phyloP scores from a whole-genome alignment of 1,140 invertebrate genomes.

The Drosophila lacteicornis region DNA sequence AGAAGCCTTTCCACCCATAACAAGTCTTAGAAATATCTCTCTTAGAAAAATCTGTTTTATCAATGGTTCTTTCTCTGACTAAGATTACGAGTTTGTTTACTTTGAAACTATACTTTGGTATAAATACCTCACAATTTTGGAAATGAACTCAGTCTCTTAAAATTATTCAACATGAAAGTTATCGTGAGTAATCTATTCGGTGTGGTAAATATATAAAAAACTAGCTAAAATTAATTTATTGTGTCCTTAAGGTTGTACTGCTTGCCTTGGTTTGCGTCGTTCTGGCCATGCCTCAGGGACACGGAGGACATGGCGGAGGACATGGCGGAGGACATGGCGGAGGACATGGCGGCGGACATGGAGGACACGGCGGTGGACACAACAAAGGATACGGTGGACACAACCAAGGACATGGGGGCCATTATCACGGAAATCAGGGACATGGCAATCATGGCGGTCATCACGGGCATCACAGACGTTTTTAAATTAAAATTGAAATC shows the following conservation, averaged over 20 bases:
- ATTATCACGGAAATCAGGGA: background rate
- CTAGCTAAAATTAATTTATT: background rate
- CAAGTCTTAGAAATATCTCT: background rate
- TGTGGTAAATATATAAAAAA: background rate
- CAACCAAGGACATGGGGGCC: background rate
- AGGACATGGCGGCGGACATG: background rate
- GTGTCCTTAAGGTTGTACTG: constrained; percentile 12
- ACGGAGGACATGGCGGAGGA: too few species aligned
- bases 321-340: background rate
- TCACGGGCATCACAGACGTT: background rate
- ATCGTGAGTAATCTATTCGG: constrained; percentile 2
- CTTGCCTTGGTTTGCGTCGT: constrained; percentile 16
- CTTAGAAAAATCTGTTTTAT: background rate
- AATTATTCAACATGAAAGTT: constrained; percentile 26
- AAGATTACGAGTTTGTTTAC: constrained; percentile 4
- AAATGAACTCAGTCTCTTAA: constrained; percentile 10
- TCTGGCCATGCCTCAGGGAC: constrained; percentile 10
- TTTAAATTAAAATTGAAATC: background rate
- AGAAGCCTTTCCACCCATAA: background rate
- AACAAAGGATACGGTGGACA: background rate
- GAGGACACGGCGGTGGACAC: background rate
- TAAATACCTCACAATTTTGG: constrained; percentile 1
- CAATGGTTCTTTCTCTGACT: background rate
- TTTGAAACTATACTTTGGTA: constrained; percentile 12
- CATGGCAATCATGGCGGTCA: background rate